Evolutionary conservation across 2,888 invertebrate species (phyloP), one percentile per base, ranked within the genome.

Genomic region (Cremastinae sp.): DNA sequence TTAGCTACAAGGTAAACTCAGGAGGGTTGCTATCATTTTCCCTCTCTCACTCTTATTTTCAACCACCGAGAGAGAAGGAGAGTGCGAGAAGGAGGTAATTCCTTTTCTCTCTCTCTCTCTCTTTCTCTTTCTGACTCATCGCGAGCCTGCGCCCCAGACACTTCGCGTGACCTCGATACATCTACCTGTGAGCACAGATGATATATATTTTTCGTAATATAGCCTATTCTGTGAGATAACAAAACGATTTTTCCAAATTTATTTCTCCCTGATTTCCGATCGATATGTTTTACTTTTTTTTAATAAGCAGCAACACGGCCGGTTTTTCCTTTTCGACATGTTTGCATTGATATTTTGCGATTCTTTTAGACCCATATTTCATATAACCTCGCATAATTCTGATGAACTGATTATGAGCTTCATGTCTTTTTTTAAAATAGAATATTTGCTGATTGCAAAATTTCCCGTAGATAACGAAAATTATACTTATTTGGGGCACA

Each of bases 131-230:
- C 43, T 51, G 43, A 61, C 68, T 64, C 64, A 20, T 72, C 72
- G 75, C 81, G 80, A 82, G 79, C 84, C 82, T 84, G 84, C 84
- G 84, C 84, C 78, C 54, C 65, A 81, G 80, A 79, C 78, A 75
- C 64, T 77, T 77, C 72, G 69, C 78, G 80, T 82, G 83, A 82
- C 82, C 84, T 81, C 82, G 82, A 83, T 83, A 82, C 80, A 80
- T 75, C 79, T 75, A 80, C 72, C 79, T 75, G 79, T 79, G 66
- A 78, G 79, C 74, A 74, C 72, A 36, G 56, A 45, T 45, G 14
- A 43, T 28, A 53, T 41, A 45, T 16, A 12, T 58, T 47, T 43
- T 45, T 53, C 8, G 16, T 36, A 36, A 9, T 38, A 16, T 53
- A 10, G 51, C 45, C 4, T 8, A 1, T 38, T 9, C 49, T 8